Evolutionary conservation across 2,888 invertebrate genomes (phyloP).

Genomic region (Thelaira solivaga): DNA sequence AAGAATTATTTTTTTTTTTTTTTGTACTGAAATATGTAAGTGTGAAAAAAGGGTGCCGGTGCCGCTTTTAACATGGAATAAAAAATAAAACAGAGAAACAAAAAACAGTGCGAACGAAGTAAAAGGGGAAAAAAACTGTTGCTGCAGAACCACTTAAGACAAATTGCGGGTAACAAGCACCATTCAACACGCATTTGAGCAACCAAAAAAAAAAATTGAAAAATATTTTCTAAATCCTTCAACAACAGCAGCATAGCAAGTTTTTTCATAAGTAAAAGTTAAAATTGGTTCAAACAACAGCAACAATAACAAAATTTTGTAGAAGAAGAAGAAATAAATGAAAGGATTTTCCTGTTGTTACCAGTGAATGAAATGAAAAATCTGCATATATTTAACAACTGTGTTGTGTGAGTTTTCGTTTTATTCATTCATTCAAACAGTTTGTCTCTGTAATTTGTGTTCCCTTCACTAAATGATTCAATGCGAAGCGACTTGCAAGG

Average conservation of each 20-base stretch:
- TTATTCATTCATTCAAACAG: constrained; percentile 15
- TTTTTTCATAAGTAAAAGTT: constrained; percentile 46
- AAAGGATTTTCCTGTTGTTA: constrained; percentile 60
- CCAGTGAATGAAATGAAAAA: constrained; percentile 63
- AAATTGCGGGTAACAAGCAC: constrained; percentile 73
- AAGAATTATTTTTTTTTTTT: neutral
- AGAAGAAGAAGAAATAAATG: constrained; percentile 51
- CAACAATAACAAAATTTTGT: constrained; percentile 31
- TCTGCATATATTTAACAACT: constrained; percentile 66
- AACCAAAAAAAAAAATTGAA: constrained; percentile 45
- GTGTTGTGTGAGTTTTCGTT: constrained; percentile 38
- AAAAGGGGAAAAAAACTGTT: constrained; percentile 39
- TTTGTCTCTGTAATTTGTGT: constrained; percentile 16
- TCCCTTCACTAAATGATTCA: constrained; percentile 62
- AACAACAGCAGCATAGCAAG: constrained; percentile 54
- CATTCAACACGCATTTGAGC: constrained; percentile 61
- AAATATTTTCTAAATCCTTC: constrained; percentile 63
- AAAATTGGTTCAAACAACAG: constrained; percentile 50
- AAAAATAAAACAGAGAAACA: constrained; percentile 3
- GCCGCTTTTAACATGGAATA: constrained; percentile 13
- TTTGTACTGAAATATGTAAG: constrained; percentile 1
- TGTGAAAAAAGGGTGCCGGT: constrained; percentile 54
- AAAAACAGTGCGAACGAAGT: constrained; percentile 1
- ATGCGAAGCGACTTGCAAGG: constrained; percentile 61
- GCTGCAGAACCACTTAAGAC: constrained; percentile 71